Percentiles rank a stretch among this genome's conserved stretches.
Conservation (phyloP, 2,888 invertebrate species). For the Cotesia congregata region DNA sequence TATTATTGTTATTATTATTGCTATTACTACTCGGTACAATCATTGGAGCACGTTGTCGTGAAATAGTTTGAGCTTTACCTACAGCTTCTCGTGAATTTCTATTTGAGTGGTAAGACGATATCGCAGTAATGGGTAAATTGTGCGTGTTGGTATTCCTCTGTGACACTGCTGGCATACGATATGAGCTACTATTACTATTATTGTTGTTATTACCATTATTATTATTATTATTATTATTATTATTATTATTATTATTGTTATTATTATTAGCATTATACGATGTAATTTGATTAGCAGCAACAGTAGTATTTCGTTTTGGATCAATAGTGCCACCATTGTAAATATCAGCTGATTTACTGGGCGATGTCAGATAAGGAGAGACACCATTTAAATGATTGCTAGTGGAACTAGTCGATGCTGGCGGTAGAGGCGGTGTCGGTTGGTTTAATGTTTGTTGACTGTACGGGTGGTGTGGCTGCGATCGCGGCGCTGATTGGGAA, state of each 20-base stretch:
- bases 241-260: not conserved
- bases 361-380: conserved; percentile 49
- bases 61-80: conserved; percentile 54
- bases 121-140: conserved; percentile 73
- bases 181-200: conserved; percentile 42
- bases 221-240: no score
- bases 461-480: conserved; percentile 42
- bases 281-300: conserved; percentile 47
- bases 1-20: conserved; percentile 10
- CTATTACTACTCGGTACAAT: conserved; percentile 26
- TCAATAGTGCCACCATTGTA: conserved; percentile 5
- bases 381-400: conserved; percentile 38
- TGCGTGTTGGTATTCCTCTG: conserved; percentile 67
- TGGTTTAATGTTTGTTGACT: not conserved
- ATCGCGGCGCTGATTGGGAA: conserved; percentile 51
- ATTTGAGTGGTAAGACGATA: conserved; percentile 72
- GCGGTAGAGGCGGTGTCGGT: conserved; percentile 31
- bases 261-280: conserved; percentile 46
- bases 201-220: not conserved
- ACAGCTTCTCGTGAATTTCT: conserved; percentile 63
- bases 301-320: not conserved
- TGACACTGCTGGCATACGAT: conserved; percentile 52
- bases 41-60: conserved; percentile 53
- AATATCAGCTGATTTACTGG: conserved; percentile 50
- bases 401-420: conserved; percentile 27